These are phyloP conservation scores for Spongilla lacustris DNA, from an alignment of 37 sponge, comb jelly and placozoan species.

Conservation along the genomic window DNA sequence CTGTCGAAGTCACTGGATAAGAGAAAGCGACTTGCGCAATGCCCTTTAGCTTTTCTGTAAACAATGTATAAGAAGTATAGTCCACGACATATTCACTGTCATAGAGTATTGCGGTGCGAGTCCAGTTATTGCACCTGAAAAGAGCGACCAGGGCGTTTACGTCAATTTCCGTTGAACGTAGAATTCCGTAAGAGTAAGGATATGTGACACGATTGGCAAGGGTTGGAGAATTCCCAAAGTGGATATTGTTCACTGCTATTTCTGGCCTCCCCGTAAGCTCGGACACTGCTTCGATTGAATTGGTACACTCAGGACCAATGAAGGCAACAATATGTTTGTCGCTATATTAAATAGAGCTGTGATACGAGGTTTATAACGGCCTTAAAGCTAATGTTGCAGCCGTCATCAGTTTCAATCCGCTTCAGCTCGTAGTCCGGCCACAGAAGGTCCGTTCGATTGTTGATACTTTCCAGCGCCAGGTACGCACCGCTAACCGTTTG, in stretches of 20 bases:
- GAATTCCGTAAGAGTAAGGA: conserved; percentile 2
- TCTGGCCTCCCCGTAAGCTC: conserved; percentile 6
- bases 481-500: no score
- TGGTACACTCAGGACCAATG: conserved; percentile 45
- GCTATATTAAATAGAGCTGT: neutral
- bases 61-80: no score
- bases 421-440: no score
- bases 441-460: no score
- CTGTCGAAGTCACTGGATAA: neutral
- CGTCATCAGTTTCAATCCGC: no score
- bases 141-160: neutral
- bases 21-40: neutral
- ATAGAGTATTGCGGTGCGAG: conserved; percentile 1
- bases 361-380: no score
- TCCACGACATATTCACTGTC: neutral
- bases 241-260: conserved; percentile 7
- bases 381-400: no score
- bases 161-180: conserved; percentile 8
- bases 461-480: no score
- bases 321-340: neutral
- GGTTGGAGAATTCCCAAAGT: conserved; percentile 1
- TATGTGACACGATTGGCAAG: conserved; percentile 12
- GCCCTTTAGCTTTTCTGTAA: neutral
- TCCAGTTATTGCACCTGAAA: conserved; percentile 13
- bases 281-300: conserved; percentile 7